A percentile compares a stretch with the other conserved stretches of the same genome.
These are phyloP conservation scores for Ctenicera cuprea DNA, from an alignment of 2,888 invertebrate species.

Conservation along the genomic window DNA sequence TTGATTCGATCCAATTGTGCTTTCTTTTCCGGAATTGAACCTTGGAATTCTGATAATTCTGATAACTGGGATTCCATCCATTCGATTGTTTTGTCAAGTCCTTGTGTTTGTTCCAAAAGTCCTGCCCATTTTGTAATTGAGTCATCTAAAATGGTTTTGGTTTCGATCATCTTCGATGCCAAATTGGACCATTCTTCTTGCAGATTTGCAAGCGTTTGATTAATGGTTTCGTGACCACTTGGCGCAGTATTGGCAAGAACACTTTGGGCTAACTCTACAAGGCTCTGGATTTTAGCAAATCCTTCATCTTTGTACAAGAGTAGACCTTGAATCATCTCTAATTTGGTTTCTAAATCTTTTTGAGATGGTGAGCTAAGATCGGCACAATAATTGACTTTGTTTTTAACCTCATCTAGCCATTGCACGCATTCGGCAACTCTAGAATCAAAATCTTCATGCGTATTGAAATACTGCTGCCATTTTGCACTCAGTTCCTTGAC, in stretches of 20 bases:
- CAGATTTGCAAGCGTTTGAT: conserved; percentile 85
- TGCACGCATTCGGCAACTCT: conserved; percentile 86
- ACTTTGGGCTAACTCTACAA: conserved; percentile 93
- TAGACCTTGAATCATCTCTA: conserved; percentile 90
- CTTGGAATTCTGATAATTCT: conserved; percentile 85
- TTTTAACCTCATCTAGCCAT: conserved; percentile 89
- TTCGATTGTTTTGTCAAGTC: conserved; percentile 87
- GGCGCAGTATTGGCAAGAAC: conserved; percentile 94
- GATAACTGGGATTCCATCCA: conserved; percentile 84
- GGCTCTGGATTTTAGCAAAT: conserved; percentile 88
- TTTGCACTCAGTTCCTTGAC: conserved; percentile 93
- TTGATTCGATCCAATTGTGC: conserved; percentile 90
- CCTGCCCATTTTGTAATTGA: conserved; percentile 95
- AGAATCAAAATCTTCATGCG: conserved; percentile 91
- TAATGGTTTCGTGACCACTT: conserved; percentile 90
- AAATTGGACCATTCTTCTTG: conserved; percentile 94
- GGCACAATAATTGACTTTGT: conserved; percentile 91
- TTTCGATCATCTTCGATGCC: conserved; percentile 92
- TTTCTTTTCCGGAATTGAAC: conserved; percentile 90
- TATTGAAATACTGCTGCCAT: conserved; percentile 94
- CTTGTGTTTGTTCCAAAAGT: conserved; percentile 90
- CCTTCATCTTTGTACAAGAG: conserved; percentile 95
- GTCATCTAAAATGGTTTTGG: conserved; percentile 90
- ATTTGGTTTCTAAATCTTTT: conserved; percentile 89
- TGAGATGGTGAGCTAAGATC: conserved; percentile 88